A percentile compares a stretch with the other conserved stretches of the same genome.
These are phyloP conservation scores for Cylas formicarius DNA, from an alignment of 1,140 invertebrate genomes.

Conservation along the genomic window DNA sequence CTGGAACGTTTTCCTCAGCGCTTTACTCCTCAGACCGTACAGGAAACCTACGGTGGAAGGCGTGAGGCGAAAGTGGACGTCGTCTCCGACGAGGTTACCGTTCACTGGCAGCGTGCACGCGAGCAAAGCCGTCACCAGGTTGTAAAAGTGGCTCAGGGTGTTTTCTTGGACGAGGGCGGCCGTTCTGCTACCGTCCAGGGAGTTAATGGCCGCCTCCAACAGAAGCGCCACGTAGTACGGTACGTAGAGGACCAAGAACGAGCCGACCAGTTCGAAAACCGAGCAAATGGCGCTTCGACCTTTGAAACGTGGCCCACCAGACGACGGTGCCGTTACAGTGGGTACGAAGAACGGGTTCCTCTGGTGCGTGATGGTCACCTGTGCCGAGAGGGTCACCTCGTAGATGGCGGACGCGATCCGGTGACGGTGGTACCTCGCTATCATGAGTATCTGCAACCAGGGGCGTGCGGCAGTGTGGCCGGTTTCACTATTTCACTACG, in stretches of 20 bases:
- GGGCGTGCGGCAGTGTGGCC: too few relatives aligned
- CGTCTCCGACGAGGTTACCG: constrained; percentile 36
- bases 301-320: constrained; percentile 49
- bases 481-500: too few relatives aligned
- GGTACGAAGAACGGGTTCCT: constrained; percentile 65
- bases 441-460: constrained; percentile 57
- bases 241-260: constrained; percentile 62
- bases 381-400: constrained; percentile 73
- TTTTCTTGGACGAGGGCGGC: neutral
- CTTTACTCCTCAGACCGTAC: constrained; percentile 69
- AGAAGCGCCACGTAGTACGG: constrained; percentile 66
- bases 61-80: too few relatives aligned
- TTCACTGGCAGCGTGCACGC: constrained; percentile 65
- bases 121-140: constrained; percentile 54
- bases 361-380: constrained; percentile 76
- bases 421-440: constrained; percentile 73
- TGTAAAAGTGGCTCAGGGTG: constrained; percentile 45
- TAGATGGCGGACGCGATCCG: constrained; percentile 77
- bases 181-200: neutral
- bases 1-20: constrained; percentile 60
- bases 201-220: constrained; percentile 49
- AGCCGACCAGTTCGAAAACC: constrained; percentile 63
- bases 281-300: constrained; percentile 61
- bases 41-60: constrained; percentile 57
- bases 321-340: constrained; percentile 48